A percentile compares a stretch with the other conserved stretches of the same genome.
Evolutionary conservation across 1,140 invertebrate genomes (phyloP).

Genomic region (Trichomalopsis sarcophagae): DNA sequence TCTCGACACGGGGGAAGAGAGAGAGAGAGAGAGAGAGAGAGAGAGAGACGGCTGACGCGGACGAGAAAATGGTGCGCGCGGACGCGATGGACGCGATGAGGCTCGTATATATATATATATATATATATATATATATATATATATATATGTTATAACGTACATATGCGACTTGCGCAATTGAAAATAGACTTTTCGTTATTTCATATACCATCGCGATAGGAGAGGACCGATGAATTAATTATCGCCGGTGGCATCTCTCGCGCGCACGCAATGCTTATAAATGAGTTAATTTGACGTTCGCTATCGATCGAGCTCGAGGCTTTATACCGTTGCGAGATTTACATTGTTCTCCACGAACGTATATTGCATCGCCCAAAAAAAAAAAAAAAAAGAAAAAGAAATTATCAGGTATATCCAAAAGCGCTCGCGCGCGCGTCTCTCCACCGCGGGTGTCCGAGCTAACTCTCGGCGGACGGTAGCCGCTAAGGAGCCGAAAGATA

Average conservation of each 20-base stretch:
- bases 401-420: too few relatives aligned
- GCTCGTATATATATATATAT: too few relatives aligned
- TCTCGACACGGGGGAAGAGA: not conserved
- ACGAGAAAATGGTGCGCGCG: constrained; percentile 28
- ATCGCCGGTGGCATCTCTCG: not conserved
- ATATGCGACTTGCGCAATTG: constrained; percentile 20
- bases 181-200: constrained; percentile 9
- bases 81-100: not conserved
- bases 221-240: constrained; percentile 20
- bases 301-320: not conserved
- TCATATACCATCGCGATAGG: not conserved
- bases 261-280: not conserved
- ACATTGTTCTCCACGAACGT: too few relatives aligned
- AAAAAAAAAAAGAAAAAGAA: too few relatives aligned
- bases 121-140: too few relatives aligned
- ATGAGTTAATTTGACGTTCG: constrained; percentile 32
- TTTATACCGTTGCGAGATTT: too few relatives aligned
- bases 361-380: too few relatives aligned
- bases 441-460: not conserved
- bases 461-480: constrained; percentile 58
- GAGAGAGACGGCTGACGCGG: not conserved
- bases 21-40: too few relatives aligned
- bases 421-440: too few relatives aligned
- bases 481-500: constrained; percentile 63
- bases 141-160: too few relatives aligned